Evolutionary conservation across 2,797 vertebrate genomes (phyloP), one percentile per base, ranked within the genome.

Genomic region (Toxotes lorentzi): DNA sequence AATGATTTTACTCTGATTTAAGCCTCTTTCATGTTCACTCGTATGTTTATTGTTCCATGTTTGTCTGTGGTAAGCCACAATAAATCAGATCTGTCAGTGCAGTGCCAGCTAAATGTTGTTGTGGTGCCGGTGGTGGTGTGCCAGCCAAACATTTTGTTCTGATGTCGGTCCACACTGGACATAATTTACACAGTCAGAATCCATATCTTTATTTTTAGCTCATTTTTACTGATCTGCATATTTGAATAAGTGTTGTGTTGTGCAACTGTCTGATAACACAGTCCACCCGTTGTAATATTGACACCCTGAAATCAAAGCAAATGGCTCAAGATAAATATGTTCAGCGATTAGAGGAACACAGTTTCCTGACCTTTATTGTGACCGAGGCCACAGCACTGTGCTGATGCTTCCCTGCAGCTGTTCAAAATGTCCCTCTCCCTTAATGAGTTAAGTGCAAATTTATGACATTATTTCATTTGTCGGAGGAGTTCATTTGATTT

Each of bases 31-130:
- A 84, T 85, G 81, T 88, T 87, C 57, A 41, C 74, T 80, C 78
- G 40, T 62, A 79, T 87, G 89, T 89, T 85, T 87, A 85, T 88
- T 86, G 66, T 82, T 83, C 67, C 41, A 24, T 88, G 88, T 90
- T 91, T 88, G 88, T 88, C 86, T 73, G 91, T 73, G 85, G 90
- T 86, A 79, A 86, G 73, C 88, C 84, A 77, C 85, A 79, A 54
- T 86, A 84, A 87, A 88, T 85, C 83, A 69, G 86, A 87, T 87
- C 85, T 90, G 91, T 91, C 88, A 86, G 73, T 82, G 75, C 45
- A 56, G 48, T 85, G 79, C 88, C 77, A 84, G 73, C 82, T 76
- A 47, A 83, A 72, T 82, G 78, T 81, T 79, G 78, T 82, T 87
- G 88, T 73, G 88, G 87, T 89, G 76, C 60, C 17, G 76, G 71